Base-by-base conservation (phyloP, 2,888 invertebrate species). In the Hemicrepidius hirtus region DNA sequence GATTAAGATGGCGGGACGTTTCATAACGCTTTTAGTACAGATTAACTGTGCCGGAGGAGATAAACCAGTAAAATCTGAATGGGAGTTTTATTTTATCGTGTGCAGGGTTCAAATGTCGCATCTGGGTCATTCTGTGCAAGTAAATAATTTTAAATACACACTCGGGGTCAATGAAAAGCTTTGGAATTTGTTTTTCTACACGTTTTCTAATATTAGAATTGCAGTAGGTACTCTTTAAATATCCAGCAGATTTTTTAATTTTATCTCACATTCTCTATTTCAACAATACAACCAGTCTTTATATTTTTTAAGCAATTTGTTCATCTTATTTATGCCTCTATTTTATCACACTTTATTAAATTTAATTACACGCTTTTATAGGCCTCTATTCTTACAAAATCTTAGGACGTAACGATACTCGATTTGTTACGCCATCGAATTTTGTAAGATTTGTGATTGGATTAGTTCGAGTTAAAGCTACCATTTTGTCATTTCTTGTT, bases 181-280 rank as follows among this genome's bases (percentile, higher is more conserved):
- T 24, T 1, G 64, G 64, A 65, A 65, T 65, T 65, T 65, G 50
- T 65, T 50, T 63, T 65, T 65, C 60, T 60, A 60, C 60, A 44
- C 41, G 18, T 21, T 60, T 24, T 40, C 53, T 65, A 50, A 50
- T 53, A 65, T 65, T 49, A 65, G 63, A 44, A 44, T 65, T 65
- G 37, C 64, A 53, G 53, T 21, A 12, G 24, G 49, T 57, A 28
- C 32, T 12, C 63, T 40, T 50, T 21, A 65, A 65, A 65, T 65
- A 65, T 53, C 37, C 35, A 6, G 13, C n/a, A 28, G 40, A 37
- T 32, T 41, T 60, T 59, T 60, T 60, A 24, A 60, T 60, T 60
- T 60, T 60, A 60, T 60, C 60, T 44, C 20, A 3, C 24, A 12
- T 18, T 3, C 13, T n/a, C 12, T 44, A 13, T 24, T 32, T 32